Evolutionary conservation across 2,888 invertebrate species (phyloP), one percentile per base, ranked within the genome.

Genomic region (Campoplex nolae): DNA sequence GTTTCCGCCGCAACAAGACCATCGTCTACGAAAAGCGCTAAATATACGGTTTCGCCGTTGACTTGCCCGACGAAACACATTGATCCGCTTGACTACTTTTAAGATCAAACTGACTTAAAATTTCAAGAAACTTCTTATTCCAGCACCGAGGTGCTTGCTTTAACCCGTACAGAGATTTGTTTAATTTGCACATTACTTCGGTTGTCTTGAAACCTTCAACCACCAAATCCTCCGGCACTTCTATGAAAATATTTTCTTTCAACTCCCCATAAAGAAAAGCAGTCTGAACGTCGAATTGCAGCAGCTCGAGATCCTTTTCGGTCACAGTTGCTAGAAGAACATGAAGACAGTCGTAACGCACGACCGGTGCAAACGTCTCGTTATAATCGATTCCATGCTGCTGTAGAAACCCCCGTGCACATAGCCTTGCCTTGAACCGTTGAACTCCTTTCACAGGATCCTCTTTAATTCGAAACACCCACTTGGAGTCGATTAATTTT

Each of bases 21-120:
- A 18, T 84, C 82, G 65, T 82, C 85, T 28, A 86, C 74, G 13
- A 78, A 86, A 32, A 83, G 28, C 1, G 83, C 85, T 6, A 86
- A 18, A 51, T 82, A 85, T 16, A 73, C 73, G n/a, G 16, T 9
- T 7, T 51, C 58, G 0, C 38, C 62, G 8, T 68, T 16, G 18
- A 71, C 42, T 23, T 23, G 23, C 1, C 83, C 77, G 2, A 54
- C 42, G 16, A 83, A 83, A 7, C 42, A 6, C 83, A 83, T 16
- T 16, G 23, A 38, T 83, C 77, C 11, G 83, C 83, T 9, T 62
- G 11, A 16, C 32, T 51, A 1, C 65, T 28, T 18, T 74, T 2
- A 7, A 79, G 28, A 18, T 83, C 1, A n/a, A 83, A 83, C 7
- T 74, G 67, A 1, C 28, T 45, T 3, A 86, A 6, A 45, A 78